Evolutionary conservation across 2,797 vertebrate species (phyloP).

Genomic region (Lutjanus argentimaculatus): DNA sequence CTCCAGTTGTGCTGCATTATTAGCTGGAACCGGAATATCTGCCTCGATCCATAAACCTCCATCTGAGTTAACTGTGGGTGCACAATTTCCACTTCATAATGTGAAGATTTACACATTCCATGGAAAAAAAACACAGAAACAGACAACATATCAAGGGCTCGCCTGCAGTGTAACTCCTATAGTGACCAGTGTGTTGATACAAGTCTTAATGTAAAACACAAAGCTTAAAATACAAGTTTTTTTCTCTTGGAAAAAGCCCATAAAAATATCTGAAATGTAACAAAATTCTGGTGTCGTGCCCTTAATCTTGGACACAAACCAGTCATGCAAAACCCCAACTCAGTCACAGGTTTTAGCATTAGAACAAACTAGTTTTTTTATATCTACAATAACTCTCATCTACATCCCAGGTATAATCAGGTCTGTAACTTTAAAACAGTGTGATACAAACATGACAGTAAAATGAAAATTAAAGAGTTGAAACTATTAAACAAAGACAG

Average conservation of each 20-base stretch:
- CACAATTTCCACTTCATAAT: slow-evolving; percentile 76
- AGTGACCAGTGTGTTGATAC: slow-evolving; percentile 61
- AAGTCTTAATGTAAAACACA: slow-evolving; percentile 70
- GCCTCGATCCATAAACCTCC: slow-evolving; percentile 38
- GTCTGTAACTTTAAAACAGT: slow-evolving; percentile 61
- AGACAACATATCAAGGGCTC: slow-evolving; percentile 37
- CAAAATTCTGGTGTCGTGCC: slow-evolving; percentile 63
- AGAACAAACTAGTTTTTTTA: slow-evolving; percentile 50
- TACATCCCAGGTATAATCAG: slow-evolving; percentile 47
- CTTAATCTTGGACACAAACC: slow-evolving; percentile 44
- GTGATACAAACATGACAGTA: slow-evolving; percentile 62
- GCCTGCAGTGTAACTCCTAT: slow-evolving; percentile 39
- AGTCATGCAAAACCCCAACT: slow-evolving; percentile 65
- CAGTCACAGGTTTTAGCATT: slow-evolving; percentile 60
- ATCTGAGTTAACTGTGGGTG: slow-evolving; percentile 34
- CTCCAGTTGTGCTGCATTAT: slow-evolving; percentile 38
- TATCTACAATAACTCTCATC: slow-evolving; percentile 51
- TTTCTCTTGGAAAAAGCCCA: slow-evolving; percentile 67
- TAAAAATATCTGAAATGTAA: slow-evolving; percentile 79
- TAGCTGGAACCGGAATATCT: slow-evolving; percentile 31
- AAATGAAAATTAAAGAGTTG: slow-evolving; percentile 57
- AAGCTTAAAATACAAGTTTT: slow-evolving; percentile 67
- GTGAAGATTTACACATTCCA: slow-evolving; percentile 74
- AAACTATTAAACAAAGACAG: slow-evolving; percentile 67
- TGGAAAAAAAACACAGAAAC: slow-evolving; percentile 56